phyloP scores from a whole-genome alignment of 2,888 invertebrate species.

The Synergus gifuensis region DNA sequence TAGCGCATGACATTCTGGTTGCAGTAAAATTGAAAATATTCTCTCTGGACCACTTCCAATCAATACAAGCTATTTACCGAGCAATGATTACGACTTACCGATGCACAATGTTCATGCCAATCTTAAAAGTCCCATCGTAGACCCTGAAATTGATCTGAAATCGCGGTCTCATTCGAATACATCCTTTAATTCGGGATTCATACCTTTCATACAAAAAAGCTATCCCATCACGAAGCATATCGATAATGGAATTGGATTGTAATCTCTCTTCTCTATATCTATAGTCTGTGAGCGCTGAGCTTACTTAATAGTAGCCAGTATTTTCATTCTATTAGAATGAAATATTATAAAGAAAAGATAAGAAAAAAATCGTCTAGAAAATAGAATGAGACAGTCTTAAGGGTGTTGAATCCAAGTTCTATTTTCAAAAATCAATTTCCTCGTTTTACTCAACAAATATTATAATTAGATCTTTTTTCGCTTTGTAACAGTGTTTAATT shows the following conservation, averaged over 20 bases:
- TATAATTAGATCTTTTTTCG: too few species aligned
- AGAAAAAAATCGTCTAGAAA: not conserved
- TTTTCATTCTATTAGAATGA: not conserved
- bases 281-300: not conserved
- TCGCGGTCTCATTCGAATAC: slow-evolving; percentile 2
- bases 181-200: slow-evolving; percentile 33
- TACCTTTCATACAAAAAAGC: slow-evolving; percentile 24
- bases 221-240: slow-evolving; percentile 37
- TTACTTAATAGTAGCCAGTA: not conserved
- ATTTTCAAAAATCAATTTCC: too few species aligned
- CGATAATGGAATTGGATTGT: slow-evolving; percentile 44
- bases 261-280: slow-evolving; percentile 28
- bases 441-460: too few species aligned
- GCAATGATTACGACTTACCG: slow-evolving; percentile 26
- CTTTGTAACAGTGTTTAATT: too few species aligned
- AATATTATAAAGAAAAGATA: not conserved
- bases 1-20: not conserved
- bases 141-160: slow-evolving; percentile 27
- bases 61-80: slow-evolving; percentile 1
- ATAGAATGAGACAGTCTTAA: not conserved
- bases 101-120: slow-evolving; percentile 3
- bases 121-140: slow-evolving; percentile 28
- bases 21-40: not conserved
- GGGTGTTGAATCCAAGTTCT: too few species aligned
- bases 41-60: not conserved